Base-by-base conservation (phyloP, 2,888 invertebrate species). In the Calliphora vomitoria region DNA sequence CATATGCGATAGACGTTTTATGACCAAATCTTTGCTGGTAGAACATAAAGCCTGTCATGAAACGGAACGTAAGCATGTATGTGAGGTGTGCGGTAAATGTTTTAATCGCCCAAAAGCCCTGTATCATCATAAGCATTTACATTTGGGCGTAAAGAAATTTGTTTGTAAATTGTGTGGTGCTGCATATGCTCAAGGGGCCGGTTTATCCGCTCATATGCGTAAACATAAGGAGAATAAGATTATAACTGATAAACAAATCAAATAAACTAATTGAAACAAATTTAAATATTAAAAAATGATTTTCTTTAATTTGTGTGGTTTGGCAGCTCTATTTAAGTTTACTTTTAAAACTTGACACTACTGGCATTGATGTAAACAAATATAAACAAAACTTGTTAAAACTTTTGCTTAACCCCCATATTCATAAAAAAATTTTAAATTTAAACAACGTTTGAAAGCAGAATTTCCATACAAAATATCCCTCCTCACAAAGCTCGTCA, bases 81-180 rank as follows among this genome's bases (percentile, higher is more conserved):
- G 91, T 35, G 89, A 91, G 69, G 89, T 90, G 8, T 92, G 92
- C 69, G 83, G 89, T 41, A 89, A 91, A 75, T 78, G 89, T 25
- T 92, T 92, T 74, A 90, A 91, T 58, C 89, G 91, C 13, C 89
- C 90, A 31, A 90, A 90, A 41, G 90, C 91, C 4, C 82, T 92
- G n/a, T 89, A 90, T 15, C 90, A 91, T 55, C 92, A 92, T 86
- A 89, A 90, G 62, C 90, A 91, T 82, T 88, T 92, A n/a, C 91
- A 92, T 85, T 88, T 90, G 11, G 81, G 79, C 10, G 71, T 90
- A 38, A 91, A 91, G 72, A 90, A 91, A n/a, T 90, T 94, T 91
- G 89, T 92, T 89, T 90, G 90, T 83, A 90, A 90, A 80, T 85
- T 90, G 4, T 92, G 91, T 50, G 85, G 84, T 55, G 89, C 90